Conservation (phyloP, 2,888 invertebrate genomes). For the Sisyra nigra region DNA sequence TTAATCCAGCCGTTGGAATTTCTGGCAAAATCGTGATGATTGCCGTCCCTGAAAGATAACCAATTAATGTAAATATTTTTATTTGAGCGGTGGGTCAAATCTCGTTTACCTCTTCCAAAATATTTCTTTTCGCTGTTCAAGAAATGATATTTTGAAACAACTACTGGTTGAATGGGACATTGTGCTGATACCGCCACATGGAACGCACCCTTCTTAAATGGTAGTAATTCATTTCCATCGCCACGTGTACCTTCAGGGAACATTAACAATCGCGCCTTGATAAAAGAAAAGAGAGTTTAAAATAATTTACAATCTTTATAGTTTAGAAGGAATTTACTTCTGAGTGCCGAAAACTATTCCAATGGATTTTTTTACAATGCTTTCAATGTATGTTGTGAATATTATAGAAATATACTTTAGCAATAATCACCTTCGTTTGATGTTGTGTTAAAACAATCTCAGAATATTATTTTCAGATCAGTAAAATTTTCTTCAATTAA, state of each 20-base stretch:
- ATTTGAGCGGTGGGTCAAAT: too few species aligned
- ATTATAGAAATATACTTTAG: too few species aligned
- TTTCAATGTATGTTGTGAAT: too few species aligned
- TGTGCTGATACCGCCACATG: constrained; percentile 75
- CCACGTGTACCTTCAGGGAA: constrained; percentile 91
- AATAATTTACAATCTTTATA: too few species aligned
- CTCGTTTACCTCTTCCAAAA: constrained; percentile 58
- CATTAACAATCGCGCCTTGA: constrained; percentile 60
- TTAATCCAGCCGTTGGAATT: constrained; percentile 46
- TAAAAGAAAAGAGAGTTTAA: too few species aligned
- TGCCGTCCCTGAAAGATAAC: constrained; percentile 36
- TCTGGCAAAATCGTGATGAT: constrained; percentile 57
- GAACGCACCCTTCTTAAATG: constrained; percentile 94
- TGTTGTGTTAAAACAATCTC: too few species aligned
- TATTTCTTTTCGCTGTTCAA: constrained; percentile 40
- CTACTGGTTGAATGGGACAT: constrained; percentile 78
- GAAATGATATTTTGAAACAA: constrained; percentile 70
- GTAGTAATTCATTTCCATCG: constrained; percentile 55
- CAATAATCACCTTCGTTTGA: too few species aligned
- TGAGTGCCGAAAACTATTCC: too few species aligned
- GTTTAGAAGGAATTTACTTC: background rate
- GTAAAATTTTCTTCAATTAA: too few species aligned
- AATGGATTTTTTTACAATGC: too few species aligned
- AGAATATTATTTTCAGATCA: too few species aligned
- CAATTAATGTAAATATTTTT: background rate